These are phyloP conservation scores for Calliopum simillimum DNA, from an alignment of 2,888 invertebrate genomes.

Conservation along the genomic window DNA sequence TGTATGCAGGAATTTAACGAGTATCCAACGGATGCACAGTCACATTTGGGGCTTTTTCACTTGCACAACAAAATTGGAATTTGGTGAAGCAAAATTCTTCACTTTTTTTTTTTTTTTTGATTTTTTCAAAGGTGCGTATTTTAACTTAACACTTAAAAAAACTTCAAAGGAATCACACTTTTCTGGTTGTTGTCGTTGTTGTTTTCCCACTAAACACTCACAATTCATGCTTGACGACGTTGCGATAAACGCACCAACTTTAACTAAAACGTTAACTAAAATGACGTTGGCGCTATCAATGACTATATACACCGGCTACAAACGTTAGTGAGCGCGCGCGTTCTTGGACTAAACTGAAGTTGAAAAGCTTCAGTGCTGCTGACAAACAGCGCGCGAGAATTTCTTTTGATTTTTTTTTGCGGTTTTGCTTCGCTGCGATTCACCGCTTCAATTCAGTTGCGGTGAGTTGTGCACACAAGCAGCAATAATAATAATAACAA, in stretches of 20 bases:
- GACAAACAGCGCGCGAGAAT: not conserved
- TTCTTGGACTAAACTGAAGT: conserved; percentile 49
- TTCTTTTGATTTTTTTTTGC: not conserved
- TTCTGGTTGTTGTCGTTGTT: too few relatives aligned
- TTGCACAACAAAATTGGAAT: too few relatives aligned
- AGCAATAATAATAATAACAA: not conserved
- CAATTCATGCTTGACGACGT: not conserved
- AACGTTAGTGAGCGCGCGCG: conserved; percentile 44
- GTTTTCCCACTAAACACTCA: too few relatives aligned
- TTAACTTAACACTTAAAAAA: not conserved
- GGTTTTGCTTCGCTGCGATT: not conserved
- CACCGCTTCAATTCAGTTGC: conserved; percentile 11
- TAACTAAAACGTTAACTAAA: not conserved
- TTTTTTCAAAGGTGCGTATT: not conserved
- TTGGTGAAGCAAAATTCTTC: not conserved
- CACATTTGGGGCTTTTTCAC: too few relatives aligned
- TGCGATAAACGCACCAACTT: conserved; percentile 1
- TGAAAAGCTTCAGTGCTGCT: conserved; percentile 21
- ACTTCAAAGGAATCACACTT: too few relatives aligned
- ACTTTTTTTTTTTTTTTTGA: not conserved
- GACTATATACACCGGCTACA: not conserved
- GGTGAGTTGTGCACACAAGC: not conserved
- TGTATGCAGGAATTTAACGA: conserved; percentile 22
- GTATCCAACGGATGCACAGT: conserved; percentile 18
- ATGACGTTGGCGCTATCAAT: not conserved